Evolutionary conservation across 2,797 vertebrate genomes (phyloP).

Genomic region (Tapirus indicus): DNA sequence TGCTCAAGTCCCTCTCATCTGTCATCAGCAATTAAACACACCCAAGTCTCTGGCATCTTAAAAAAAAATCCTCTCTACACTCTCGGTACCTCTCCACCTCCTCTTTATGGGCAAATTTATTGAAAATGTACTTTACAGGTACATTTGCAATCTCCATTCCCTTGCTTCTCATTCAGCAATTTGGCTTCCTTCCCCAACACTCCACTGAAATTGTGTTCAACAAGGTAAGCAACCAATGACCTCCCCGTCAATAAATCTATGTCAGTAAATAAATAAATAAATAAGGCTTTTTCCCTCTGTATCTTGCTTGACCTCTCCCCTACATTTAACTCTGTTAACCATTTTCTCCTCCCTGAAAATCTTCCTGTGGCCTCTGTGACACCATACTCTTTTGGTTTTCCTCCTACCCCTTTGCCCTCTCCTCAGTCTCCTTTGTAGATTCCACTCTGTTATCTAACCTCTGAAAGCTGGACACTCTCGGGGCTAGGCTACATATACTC

Average conservation of each 20-base stretch:
- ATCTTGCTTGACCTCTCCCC: slow-evolving; percentile 42
- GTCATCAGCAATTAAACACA: slow-evolving; percentile 50
- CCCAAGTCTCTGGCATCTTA: slow-evolving; percentile 2
- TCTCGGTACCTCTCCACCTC: background rate
- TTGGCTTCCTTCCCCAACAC: background rate
- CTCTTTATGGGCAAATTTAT: slow-evolving; percentile 32
- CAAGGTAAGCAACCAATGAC: slow-evolving; percentile 20
- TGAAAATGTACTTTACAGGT: slow-evolving; percentile 51
- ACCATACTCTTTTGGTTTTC: background rate
- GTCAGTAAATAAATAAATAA: background rate
- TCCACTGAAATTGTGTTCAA: slow-evolving; percentile 33
- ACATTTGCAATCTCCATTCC: slow-evolving; percentile 17
- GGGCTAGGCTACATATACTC: background rate
- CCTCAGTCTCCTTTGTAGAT: slow-evolving; percentile 14
- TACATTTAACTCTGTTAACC: slow-evolving; percentile 27
- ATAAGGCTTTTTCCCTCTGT: background rate
- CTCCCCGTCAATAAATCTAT: background rate
- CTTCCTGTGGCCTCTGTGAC: slow-evolving; percentile 26
- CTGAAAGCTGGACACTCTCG: slow-evolving; percentile 34
- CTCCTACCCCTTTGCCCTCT: slow-evolving; percentile 13
- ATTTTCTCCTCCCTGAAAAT: slow-evolving; percentile 59
- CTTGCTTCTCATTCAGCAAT: slow-evolving; percentile 34
- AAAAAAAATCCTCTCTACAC: slow-evolving; percentile 4
- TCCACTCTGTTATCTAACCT: slow-evolving; percentile 36
- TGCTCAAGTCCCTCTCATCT: background rate